Evolutionary conservation across 2,797 vertebrate genomes (phyloP).

Genomic region (Ispidina lecontei): DNA sequence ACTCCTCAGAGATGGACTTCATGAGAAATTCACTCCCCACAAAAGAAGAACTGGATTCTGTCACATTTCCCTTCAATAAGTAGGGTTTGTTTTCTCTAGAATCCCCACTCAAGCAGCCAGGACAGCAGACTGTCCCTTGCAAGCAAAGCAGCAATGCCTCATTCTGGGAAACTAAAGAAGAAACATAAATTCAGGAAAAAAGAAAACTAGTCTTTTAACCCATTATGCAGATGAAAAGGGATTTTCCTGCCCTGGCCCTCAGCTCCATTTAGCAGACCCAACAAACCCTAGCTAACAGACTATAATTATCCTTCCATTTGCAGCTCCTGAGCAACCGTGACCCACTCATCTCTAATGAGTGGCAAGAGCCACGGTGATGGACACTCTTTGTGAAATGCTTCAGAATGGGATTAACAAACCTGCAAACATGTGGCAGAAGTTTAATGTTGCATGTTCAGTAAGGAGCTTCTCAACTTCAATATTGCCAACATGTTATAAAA

Average conservation of each 20-base stretch:
- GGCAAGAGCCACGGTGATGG: neutral
- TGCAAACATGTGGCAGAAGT: neutral
- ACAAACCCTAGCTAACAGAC: neutral
- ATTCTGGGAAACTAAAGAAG: neutral
- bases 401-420: neutral
- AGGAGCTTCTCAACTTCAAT: neutral
- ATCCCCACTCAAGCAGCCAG: neutral
- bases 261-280: neutral
- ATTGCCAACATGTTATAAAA: neutral
- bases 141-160: neutral
- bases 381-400: neutral
- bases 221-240: neutral
- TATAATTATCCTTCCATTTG: constrained; percentile 41
- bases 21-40: neutral
- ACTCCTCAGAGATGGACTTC: neutral
- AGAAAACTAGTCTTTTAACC: neutral
- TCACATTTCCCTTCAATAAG: neutral
- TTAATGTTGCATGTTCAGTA: neutral
- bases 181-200: neutral
- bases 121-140: neutral
- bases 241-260: neutral
- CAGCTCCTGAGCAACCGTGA: neutral
- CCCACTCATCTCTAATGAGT: neutral
- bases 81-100: neutral
- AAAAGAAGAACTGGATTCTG: neutral